These are phyloP conservation scores for Caranx melampygus DNA, from an alignment of 2,113 vertebrate species.

Conservation along the genomic window DNA sequence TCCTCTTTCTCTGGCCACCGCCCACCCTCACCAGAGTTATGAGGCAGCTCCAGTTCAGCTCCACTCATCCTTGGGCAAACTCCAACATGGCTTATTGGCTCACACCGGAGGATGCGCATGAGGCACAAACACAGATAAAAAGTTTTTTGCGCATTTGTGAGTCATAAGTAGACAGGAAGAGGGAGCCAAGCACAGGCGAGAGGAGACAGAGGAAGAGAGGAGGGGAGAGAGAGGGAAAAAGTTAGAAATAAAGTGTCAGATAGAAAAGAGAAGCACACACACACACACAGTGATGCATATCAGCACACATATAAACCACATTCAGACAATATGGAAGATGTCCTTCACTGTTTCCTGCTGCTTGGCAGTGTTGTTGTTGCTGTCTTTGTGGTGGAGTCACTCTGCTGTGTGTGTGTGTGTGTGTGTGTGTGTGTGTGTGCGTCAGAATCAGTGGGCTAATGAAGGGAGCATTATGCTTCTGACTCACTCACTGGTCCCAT, in stretches of 20 bases:
- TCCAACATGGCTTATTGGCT: conserved; percentile 64
- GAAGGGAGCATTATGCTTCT: conserved; percentile 71
- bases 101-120: conserved; percentile 37
- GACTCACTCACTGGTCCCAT: conserved; percentile 73
- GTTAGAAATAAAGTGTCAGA: conserved; percentile 34
- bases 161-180: conserved; percentile 69
- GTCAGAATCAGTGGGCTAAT: conserved; percentile 74
- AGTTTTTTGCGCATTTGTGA: conserved; percentile 71
- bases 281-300: conserved; percentile 11
- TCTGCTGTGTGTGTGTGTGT: conserved; percentile 40
- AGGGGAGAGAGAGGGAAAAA: background rate
- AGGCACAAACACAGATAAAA: conserved; percentile 44
- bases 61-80: conserved; percentile 68
- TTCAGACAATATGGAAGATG: conserved; percentile 31
- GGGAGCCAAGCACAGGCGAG: background rate
- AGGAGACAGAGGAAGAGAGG: background rate
- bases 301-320: conserved; percentile 18
- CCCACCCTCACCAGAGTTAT: conserved; percentile 55
- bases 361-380: conserved; percentile 40
- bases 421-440: conserved; percentile 49
- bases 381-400: conserved; percentile 54
- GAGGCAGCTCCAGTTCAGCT: conserved; percentile 39
- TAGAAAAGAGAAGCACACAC: conserved; percentile 16
- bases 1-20: conserved; percentile 36
- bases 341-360: conserved; percentile 52